phyloP scores from a whole-genome alignment of 1,140 invertebrate species.

The Chymomyza costata region DNA sequence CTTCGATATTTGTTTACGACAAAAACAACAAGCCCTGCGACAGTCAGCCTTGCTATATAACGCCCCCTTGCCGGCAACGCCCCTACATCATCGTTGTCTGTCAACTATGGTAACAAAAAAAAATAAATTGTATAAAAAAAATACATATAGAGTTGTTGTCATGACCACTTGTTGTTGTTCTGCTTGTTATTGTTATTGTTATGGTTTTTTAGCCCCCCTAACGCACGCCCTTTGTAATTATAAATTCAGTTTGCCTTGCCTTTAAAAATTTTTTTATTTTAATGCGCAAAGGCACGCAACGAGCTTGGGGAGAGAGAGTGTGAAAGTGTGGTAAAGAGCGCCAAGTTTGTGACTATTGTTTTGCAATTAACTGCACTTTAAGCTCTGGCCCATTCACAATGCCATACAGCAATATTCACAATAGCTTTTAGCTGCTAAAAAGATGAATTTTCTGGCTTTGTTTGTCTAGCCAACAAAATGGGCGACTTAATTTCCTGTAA shows the following conservation, averaged over 20 bases:
- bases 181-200: constrained; percentile 13
- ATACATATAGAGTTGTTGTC: constrained; percentile 37
- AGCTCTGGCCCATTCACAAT: no score
- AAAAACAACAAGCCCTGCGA: neutral
- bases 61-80: constrained; percentile 17
- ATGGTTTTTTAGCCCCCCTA: constrained; percentile 31
- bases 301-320: constrained; percentile 12
- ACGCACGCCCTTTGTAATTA: constrained; percentile 50
- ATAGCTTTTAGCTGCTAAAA: no score
- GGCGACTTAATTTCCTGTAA: no score
- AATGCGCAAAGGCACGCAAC: constrained; percentile 47
- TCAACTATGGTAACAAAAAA: constrained; percentile 44
- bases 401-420: no score
- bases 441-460: no score
- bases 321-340: no score
- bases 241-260: constrained; percentile 32
- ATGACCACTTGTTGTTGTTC: constrained; percentile 56
- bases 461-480: no score
- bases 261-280: constrained; percentile 1
- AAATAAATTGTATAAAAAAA: no score
- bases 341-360: no score
- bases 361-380: no score
- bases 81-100: no score
- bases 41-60: no score
- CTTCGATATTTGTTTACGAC: constrained; percentile 53